Percentiles rank a stretch among this genome's conserved stretches.
phyloP scores from a whole-genome alignment of 2,888 invertebrate genomes.

The Ephialtes manifestator region DNA sequence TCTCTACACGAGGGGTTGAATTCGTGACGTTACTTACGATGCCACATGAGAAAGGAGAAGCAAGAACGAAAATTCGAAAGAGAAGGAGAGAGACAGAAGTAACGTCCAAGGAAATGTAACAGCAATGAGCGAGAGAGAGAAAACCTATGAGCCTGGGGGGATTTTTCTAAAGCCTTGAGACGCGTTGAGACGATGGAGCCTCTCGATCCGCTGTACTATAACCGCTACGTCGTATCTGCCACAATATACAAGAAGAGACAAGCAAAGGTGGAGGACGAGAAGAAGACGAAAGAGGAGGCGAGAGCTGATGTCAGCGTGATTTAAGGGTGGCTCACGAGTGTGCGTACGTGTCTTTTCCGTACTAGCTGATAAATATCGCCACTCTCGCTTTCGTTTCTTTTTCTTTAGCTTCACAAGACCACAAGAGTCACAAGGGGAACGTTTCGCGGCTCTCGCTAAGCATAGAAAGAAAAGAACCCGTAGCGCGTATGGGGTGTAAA shows the following conservation, averaged over 20 bases:
- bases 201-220: conserved; percentile 59
- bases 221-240: conserved; percentile 32
- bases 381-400: conserved; percentile 57
- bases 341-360: conserved; percentile 70
- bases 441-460: conserved; percentile 5
- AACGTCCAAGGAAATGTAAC: not conserved
- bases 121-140: conserved; percentile 23
- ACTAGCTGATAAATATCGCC: conserved; percentile 68
- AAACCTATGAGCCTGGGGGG: conserved; percentile 40
- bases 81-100: not conserved
- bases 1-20: conserved; percentile 54
- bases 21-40: conserved; percentile 41
- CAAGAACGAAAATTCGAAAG: not conserved
- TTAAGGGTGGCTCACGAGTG: conserved; percentile 70
- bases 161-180: conserved; percentile 59
- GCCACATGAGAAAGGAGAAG: conserved; percentile 20
- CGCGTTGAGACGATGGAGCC: conserved; percentile 63
- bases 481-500: not conserved
- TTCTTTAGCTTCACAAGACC: conserved; percentile 17
- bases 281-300: conserved; percentile 27
- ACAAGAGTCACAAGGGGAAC: not conserved
- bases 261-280: conserved; percentile 12
- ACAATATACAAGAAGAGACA: conserved; percentile 45
- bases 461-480: conserved; percentile 40
- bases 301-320: conserved; percentile 69